Base-by-base conservation (phyloP, 2,888 invertebrate species). In the Hartigia nigra region DNA sequence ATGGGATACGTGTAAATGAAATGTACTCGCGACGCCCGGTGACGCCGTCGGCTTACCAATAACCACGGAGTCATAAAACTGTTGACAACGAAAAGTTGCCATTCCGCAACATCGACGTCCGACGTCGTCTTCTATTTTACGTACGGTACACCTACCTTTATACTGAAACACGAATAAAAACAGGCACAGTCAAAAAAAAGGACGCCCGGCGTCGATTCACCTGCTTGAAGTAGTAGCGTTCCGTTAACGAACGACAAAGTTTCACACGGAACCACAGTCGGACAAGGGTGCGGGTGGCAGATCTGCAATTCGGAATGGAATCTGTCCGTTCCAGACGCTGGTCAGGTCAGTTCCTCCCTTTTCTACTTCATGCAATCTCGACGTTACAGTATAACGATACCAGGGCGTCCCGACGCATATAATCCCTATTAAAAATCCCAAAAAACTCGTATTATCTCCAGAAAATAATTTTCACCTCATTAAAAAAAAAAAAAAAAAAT, bases 301-400 rank as follows among this genome's bases (percentile, higher is more conserved):
- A 91, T 90, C 89, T 90, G 88, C 90, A 89, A 90, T 89, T 89
- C 87, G 89, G 91, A 91, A 91, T 91, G 88, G 90, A 90, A 91
- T 90, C 91, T 91, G 91, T 91, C 91, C 87, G 90, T 84, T 89
- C 89, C 91, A 91, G 91, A 91, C 90, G 84, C 89, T 89, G 89
- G 77, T 82, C 77, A 84, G 84, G 83, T 81, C 84, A 82, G 82
- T 84, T 83, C 79, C 84, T 83, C 72, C 34, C 34, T 34, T 31
- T 32, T 32, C 72, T 34, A 72, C 72, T 34, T 32, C 31, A 23
- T 5, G 72, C 72, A 55, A 55, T 55, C 55, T 55, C 55, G 23
- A 55, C 55, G 55, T 23, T 23, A 23, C 9, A 9, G 9, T 55
- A 55, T 23, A 39, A 39, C 55, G 14, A 23, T 55, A 55, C 23